phyloP scores from a whole-genome alignment of 1,140 invertebrate genomes.

The Paraescarpia echinospica region DNA sequence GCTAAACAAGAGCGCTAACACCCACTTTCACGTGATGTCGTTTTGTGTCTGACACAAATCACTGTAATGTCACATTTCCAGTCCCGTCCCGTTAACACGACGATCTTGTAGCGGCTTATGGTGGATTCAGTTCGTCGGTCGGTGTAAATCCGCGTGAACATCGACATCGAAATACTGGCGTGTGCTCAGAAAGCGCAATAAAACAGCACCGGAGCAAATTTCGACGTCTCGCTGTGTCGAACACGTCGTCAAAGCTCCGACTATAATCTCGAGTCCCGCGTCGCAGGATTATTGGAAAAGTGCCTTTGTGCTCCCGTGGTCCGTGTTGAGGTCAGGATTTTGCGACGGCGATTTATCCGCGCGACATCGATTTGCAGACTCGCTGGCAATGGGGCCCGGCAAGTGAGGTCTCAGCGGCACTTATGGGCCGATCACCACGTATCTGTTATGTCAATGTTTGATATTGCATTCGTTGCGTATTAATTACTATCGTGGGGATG shows the following conservation, averaged over 20 bases:
- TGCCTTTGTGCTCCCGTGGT: neutral
- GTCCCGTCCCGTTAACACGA: neutral
- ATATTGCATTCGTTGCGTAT: too few species aligned
- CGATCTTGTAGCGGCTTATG: neutral
- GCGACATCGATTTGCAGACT: neutral
- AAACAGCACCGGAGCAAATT: neutral
- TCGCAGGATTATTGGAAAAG: neutral
- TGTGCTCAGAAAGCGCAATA: neutral
- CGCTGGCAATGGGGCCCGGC: neutral
- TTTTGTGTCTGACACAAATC: neutral
- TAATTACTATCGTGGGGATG: too few species aligned
- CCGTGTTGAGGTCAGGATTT: neutral
- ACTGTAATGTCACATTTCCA: neutral
- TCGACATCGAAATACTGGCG: neutral
- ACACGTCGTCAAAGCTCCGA: neutral
- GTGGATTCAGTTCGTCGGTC: neutral
- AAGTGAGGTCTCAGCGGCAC: too few species aligned
- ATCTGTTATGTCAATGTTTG: too few species aligned
- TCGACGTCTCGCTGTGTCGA: neutral
- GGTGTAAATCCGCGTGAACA: neutral
- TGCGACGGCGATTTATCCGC: neutral
- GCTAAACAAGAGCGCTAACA: neutral
- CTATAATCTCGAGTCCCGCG: neutral
- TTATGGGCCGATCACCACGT: neutral
- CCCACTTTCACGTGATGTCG: neutral